phyloP scores from a whole-genome alignment of 2,888 invertebrate genomes.

The Athripsodes cinereus region DNA sequence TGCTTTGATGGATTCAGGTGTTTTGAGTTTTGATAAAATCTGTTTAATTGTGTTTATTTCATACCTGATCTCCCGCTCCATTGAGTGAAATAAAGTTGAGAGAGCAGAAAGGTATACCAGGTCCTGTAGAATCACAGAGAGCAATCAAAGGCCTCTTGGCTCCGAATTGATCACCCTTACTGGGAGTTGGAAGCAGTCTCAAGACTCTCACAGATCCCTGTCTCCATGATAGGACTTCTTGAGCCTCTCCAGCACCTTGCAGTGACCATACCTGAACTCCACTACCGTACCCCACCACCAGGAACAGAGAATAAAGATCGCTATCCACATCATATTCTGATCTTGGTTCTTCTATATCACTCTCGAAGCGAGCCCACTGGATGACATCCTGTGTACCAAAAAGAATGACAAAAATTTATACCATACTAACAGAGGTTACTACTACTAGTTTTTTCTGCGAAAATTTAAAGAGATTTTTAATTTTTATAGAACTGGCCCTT shows the following conservation, averaged over 20 bases:
- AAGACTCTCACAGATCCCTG: conserved; percentile 82
- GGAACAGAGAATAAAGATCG: conserved; percentile 72
- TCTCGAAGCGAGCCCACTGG: conserved; percentile 85
- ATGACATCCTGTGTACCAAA: conserved; percentile 38
- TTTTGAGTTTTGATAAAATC: too few species aligned
- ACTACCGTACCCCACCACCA: conserved; percentile 82
- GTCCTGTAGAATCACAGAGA: conserved; percentile 78
- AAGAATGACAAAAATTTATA: too few species aligned
- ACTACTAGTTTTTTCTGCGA: too few species aligned
- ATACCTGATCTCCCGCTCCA: conserved; percentile 65
- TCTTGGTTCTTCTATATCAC: conserved; percentile 73
- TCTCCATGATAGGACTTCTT: conserved; percentile 90
- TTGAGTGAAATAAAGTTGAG: conserved; percentile 80
- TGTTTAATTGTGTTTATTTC: too few species aligned
- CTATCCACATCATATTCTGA: conserved; percentile 63
- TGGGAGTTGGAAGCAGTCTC: conserved; percentile 77
- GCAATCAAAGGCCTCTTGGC: conserved; percentile 84
- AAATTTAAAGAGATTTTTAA: too few species aligned
- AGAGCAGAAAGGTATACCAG: conserved; percentile 71
- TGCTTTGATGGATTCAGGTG: too few species aligned
- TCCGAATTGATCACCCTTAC: conserved; percentile 64
- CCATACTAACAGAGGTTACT: too few species aligned
- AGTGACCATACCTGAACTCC: conserved; percentile 85
- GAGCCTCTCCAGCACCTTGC: conserved; percentile 85
- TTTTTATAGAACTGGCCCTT: too few species aligned